phyloP scores from a whole-genome alignment of 2,888 invertebrate genomes.

The Pyralis farinalis region DNA sequence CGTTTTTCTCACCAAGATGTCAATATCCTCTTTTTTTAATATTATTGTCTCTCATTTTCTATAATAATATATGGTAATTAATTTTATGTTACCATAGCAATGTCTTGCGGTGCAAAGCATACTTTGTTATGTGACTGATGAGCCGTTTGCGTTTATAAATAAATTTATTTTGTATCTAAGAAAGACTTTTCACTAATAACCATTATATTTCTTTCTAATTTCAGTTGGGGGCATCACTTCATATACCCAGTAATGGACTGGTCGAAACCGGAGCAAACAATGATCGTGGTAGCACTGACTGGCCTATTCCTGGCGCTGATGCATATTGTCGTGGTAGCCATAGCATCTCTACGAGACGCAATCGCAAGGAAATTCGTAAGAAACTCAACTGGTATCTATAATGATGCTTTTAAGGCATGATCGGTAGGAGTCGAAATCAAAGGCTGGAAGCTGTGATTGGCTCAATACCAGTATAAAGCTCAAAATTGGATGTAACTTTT shows the following conservation, averaged over 20 bases:
- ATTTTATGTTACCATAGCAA: too few relatives aligned
- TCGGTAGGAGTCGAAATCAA: neutral
- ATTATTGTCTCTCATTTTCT: too few relatives aligned
- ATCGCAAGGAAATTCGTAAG: slow-evolving; percentile 38
- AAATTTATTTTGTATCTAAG: too few relatives aligned
- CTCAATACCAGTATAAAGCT: neutral
- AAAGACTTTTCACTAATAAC: too few relatives aligned
- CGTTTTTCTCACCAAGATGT: too few relatives aligned
- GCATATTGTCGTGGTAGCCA: slow-evolving; percentile 82
- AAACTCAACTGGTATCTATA: slow-evolving; percentile 51
- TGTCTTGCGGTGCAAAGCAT: too few relatives aligned
- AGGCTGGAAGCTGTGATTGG: too few relatives aligned
- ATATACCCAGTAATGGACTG: slow-evolving; percentile 92
- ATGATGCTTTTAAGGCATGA: slow-evolving; percentile 57
- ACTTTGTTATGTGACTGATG: too few relatives aligned
- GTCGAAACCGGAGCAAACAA: slow-evolving; percentile 84
- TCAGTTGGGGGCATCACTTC: slow-evolving; percentile 83
- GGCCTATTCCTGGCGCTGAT: slow-evolving; percentile 84
- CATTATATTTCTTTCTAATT: slow-evolving; percentile 27
- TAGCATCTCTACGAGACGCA: slow-evolving; percentile 75
- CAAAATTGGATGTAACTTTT: neutral
- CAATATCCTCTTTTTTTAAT: too few relatives aligned
- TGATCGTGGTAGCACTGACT: slow-evolving; percentile 84
- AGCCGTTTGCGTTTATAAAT: too few relatives aligned
- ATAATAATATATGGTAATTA: too few relatives aligned